Evolutionary conservation across 2,888 invertebrate genomes (phyloP).

Genomic region (Odontocerum albicorne): DNA sequence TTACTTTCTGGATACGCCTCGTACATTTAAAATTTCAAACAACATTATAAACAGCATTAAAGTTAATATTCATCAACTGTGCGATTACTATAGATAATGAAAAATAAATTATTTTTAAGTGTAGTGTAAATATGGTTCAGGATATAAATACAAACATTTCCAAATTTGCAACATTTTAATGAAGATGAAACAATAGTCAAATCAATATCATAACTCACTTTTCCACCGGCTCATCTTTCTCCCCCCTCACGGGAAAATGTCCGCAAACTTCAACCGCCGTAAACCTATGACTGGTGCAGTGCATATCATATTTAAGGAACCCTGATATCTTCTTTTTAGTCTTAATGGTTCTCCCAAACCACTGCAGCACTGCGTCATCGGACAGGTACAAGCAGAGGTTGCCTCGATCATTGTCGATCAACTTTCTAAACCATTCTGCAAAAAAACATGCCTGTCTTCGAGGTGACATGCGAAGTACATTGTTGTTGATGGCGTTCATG

Average conservation of each 20-base stretch:
- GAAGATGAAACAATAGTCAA: too few species aligned
- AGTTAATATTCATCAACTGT: too few species aligned
- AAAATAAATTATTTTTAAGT: too few species aligned
- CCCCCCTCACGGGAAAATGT: conserved; percentile 43
- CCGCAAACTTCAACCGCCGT: conserved; percentile 51
- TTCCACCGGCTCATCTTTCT: conserved; percentile 43
- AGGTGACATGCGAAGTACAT: conserved; percentile 14
- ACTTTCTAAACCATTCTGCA: conserved; percentile 51
- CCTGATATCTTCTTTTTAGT: conserved; percentile 59
- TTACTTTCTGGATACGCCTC: too few species aligned
- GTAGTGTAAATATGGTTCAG: too few species aligned
- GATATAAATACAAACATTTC: too few species aligned
- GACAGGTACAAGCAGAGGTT: conserved; percentile 54
- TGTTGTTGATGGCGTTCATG: conserved; percentile 32
- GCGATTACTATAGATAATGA: too few species aligned
- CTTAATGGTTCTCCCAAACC: conserved; percentile 65
- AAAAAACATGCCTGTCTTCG: conserved; percentile 46
- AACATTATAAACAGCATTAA: too few species aligned
- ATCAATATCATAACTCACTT: conserved; percentile 24
- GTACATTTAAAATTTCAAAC: too few species aligned
- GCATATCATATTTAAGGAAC: conserved; percentile 59
- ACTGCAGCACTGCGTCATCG: conserved; percentile 59
- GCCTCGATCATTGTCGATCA: conserved; percentile 55
- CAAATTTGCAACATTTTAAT: too few species aligned
- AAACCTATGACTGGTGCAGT: conserved; percentile 55